Percentiles rank a stretch among this genome's conserved stretches.
phyloP scores from a whole-genome alignment of 2,113 vertebrate species.

The Calidris pugnax region DNA sequence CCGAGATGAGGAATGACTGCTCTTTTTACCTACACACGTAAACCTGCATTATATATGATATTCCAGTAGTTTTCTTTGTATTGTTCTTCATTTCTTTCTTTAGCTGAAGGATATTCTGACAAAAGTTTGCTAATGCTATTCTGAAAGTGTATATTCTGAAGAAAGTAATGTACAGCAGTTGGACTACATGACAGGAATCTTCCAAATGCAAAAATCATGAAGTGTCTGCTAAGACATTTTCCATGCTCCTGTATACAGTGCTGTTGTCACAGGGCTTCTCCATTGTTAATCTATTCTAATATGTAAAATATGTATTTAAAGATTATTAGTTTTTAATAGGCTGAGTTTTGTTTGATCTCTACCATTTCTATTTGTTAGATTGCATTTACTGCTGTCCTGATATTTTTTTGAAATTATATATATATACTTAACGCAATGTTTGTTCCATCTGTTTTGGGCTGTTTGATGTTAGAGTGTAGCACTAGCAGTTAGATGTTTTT shows the following conservation, averaged over 20 bases:
- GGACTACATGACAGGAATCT: not conserved
- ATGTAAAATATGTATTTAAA: not conserved
- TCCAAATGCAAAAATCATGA: not conserved
- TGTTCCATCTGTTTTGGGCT: not conserved
- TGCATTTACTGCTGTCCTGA: not conserved
- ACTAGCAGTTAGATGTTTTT: not conserved
- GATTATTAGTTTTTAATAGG: not conserved
- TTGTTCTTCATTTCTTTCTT: not conserved
- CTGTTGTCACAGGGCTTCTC: not conserved
- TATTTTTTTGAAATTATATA: not conserved
- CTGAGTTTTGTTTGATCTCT: not conserved
- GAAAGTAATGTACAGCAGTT: not conserved
- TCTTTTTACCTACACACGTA: not conserved
- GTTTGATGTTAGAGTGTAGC: not conserved
- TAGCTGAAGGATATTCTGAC: not conserved
- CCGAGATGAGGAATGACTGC: not conserved
- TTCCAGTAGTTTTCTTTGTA: not conserved
- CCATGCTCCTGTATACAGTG: not conserved
- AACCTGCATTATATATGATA: not conserved
- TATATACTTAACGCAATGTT: not conserved
- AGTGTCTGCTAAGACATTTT: not conserved
- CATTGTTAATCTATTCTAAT: not conserved
- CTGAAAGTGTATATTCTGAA: not conserved
- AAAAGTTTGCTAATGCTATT: not conserved
- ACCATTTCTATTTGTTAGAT: not conserved